Evolutionary conservation across 2,888 invertebrate species (phyloP).

Genomic region (Ormia ochracea): DNA sequence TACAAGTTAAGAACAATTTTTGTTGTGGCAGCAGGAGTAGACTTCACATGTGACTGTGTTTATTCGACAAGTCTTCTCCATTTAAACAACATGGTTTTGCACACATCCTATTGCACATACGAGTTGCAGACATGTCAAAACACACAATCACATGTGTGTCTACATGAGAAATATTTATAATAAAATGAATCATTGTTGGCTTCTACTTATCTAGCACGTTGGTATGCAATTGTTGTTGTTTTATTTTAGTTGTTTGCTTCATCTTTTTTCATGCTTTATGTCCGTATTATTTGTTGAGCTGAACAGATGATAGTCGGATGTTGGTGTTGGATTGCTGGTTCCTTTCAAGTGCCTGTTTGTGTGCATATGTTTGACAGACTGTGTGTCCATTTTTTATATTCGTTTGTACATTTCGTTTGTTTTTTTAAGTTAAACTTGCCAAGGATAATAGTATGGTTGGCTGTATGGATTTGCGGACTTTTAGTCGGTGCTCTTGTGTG

Average conservation of each 20-base stretch:
- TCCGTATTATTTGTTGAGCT: slow-evolving; percentile 54
- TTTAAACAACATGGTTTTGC: background rate
- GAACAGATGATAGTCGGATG: slow-evolving; percentile 49
- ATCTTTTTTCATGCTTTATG: slow-evolving; percentile 44
- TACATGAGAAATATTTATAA: background rate
- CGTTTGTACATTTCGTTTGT: slow-evolving; percentile 47
- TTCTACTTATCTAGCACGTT: background rate
- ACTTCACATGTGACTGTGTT: slow-evolving; percentile 13
- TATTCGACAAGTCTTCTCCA: slow-evolving; percentile 41
- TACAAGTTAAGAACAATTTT: slow-evolving; percentile 29
- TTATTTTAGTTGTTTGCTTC: slow-evolving; percentile 11
- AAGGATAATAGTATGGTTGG: slow-evolving; percentile 9
- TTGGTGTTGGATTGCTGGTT: background rate
- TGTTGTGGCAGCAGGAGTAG: background rate
- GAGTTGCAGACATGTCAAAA: background rate
- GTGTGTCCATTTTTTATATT: slow-evolving; percentile 39
- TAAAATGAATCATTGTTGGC: slow-evolving; percentile 1
- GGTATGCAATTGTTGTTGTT: background rate
- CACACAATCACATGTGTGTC: slow-evolving; percentile 1
- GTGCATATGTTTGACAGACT: background rate
- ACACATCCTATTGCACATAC: no score
- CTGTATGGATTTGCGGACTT: slow-evolving; percentile 14
- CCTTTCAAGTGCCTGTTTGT: no score
- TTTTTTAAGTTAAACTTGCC: slow-evolving; percentile 22
- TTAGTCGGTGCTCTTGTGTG: slow-evolving; percentile 43